Evolutionary conservation across 2,113 vertebrate species (phyloP), one percentile per base, ranked within the genome.

Genomic region (Hemiscyllium ocellatum): DNA sequence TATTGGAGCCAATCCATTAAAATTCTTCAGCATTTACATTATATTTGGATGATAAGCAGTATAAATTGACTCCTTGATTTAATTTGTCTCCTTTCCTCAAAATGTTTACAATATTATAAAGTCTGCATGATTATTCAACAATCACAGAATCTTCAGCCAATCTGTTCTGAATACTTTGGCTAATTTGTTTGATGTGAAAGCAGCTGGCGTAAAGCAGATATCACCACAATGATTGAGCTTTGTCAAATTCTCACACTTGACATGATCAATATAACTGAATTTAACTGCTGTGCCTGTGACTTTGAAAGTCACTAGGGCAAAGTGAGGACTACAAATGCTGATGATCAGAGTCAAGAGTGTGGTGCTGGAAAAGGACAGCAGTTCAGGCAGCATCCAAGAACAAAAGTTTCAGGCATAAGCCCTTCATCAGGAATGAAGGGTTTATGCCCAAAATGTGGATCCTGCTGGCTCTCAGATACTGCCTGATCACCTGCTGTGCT

Each of bases 211-310:
- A 13, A 90, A 90, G 3, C 15, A 29, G 56, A 33, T 61, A 33
- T 4, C 29, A 33, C 15, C 15, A n/a, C 87, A 90, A 90, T 56
- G 10, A 56, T 52, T 37, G 61, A 93, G 66, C 2, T 65, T 8
- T 93, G 65, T 17, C 65, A 93, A 93, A 93, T 93, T 66, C 33
- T 68, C 65, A 93, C 61, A 68, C 33, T 94, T 33, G 90, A 68
- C 68, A 17, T 94, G 17, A 93, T 19, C 33, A 61, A n/a, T 66
- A 2, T 26, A 52, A 87, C 7, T 52, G 2, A 65, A 20, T 61
- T 91, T 65, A 91, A 91, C 0, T 91, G 26, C 50, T 61, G 29
- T 93, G 29, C 24, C 33, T 66, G 17, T 66, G 90, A 61, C 15
- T 93, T 5, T 37, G 2, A 68, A 42, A 37, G 15, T 47, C 42